Conservation (phyloP, 2,797 vertebrate genomes). For the Xenops minutus region DNA sequence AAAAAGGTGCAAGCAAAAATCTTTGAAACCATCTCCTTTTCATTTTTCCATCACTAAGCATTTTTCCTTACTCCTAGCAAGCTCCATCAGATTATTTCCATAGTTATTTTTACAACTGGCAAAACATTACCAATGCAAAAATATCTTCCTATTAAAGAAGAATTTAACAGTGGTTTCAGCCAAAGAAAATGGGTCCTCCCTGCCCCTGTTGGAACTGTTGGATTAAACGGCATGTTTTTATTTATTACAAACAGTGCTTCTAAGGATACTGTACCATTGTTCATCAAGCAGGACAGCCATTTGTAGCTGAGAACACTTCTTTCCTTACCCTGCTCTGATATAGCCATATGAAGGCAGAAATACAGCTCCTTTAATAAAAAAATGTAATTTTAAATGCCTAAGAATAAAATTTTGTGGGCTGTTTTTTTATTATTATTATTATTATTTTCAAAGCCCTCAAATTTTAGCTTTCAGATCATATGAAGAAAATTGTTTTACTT, state of each 20-base stretch:
- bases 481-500: constrained; percentile 15
- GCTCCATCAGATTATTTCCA: neutral
- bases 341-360: neutral
- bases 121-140: neutral
- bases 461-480: neutral
- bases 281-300: neutral
- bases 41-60: neutral
- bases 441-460: neutral
- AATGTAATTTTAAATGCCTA: neutral
- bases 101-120: neutral
- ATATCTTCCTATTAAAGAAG: neutral
- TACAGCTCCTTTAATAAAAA: neutral
- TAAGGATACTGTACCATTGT: neutral
- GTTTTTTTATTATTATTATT: no score
- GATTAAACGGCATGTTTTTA: neutral
- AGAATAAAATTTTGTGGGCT: neutral
- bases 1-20: neutral
- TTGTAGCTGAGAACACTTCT: neutral
- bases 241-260: neutral
- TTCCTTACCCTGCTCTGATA: neutral
- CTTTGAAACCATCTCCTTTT: neutral
- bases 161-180: neutral
- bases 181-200: neutral
- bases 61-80: neutral
- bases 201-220: neutral